A percentile compares a stretch with the other conserved stretches of the same genome.
Evolutionary conservation across 1,140 invertebrate species (phyloP).

Genomic region (Rhysida immarginata): DNA sequence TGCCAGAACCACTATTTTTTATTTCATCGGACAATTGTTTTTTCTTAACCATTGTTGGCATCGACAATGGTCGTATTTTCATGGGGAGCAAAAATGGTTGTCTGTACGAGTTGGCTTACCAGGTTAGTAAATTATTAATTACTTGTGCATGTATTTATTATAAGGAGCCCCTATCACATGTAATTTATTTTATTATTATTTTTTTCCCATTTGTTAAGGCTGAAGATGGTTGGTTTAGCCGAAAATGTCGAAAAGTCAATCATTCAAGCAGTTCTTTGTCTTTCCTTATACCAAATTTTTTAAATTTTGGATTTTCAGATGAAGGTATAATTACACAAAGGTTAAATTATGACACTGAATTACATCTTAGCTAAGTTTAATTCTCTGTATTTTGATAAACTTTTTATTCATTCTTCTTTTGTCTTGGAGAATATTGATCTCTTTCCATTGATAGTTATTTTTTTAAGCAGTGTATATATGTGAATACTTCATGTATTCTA

Average conservation of each 20-base stretch:
- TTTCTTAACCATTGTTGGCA: constrained; percentile 66
- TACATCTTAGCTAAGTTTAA: too few species aligned
- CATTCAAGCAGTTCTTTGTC: constrained; percentile 76
- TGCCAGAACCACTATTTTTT: constrained; percentile 84
- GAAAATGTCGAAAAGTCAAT: constrained; percentile 88
- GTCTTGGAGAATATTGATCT: too few species aligned
- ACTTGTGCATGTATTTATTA: too few species aligned
- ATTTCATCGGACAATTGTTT: constrained; percentile 80
- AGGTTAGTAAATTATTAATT: constrained; percentile 38
- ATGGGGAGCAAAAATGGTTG: constrained; percentile 87
- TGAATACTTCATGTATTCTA: too few species aligned
- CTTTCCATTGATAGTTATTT: too few species aligned
- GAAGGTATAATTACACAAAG: too few species aligned
- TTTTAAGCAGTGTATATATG: too few species aligned
- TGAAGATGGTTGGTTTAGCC: constrained; percentile 74
- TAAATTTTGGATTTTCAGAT: constrained; percentile 61
- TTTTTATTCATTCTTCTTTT: too few species aligned
- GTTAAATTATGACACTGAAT: too few species aligned
- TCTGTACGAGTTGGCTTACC: constrained; percentile 89
- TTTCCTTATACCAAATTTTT: constrained; percentile 79
- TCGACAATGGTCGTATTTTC: constrained; percentile 76
- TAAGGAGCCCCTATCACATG: too few species aligned
- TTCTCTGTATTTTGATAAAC: too few species aligned
- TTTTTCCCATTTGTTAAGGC: too few species aligned
- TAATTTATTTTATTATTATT: constrained; percentile 10